Conservation (phyloP, 2,888 invertebrate genomes). For the Cinara cedri region DNA sequence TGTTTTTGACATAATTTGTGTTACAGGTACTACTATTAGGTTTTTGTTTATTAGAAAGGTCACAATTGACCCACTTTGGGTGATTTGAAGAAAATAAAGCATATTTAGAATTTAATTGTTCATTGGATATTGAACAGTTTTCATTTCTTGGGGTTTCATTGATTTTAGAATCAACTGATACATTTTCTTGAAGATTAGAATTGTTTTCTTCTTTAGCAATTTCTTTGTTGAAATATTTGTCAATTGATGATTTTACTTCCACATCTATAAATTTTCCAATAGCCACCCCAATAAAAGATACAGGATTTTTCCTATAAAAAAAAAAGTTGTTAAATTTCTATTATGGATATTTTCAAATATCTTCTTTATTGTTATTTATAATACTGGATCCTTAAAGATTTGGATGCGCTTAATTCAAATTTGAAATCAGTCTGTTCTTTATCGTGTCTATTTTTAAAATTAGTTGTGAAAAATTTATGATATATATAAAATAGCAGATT, state of each 20-base stretch:
- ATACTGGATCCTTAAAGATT: no score
- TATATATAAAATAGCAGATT: no score
- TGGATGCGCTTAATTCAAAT: no score
- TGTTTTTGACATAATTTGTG: no score
- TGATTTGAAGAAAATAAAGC: neutral
- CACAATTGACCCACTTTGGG: no score
- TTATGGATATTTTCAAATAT: no score
- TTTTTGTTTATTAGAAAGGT: no score
- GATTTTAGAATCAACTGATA: neutral
- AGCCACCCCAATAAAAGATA: slow-evolving; percentile 77
- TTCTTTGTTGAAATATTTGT: slow-evolving; percentile 66
- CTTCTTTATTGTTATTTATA: no score
- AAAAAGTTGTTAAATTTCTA: neutral
- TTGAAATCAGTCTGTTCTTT: no score
- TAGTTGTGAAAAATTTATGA: no score
- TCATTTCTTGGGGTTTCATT: neutral
- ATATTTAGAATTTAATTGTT: neutral
- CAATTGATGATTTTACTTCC: slow-evolving; percentile 60
- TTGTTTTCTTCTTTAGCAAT: neutral
- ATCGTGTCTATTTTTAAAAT: no score
- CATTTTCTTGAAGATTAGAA: neutral
- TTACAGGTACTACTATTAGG: no score
- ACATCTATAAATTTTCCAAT: slow-evolving; percentile 75
- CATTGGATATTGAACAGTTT: neutral
- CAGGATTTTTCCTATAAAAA: slow-evolving; percentile 65